These are phyloP conservation scores for Mico argentatus DNA, from an alignment of 2,797 vertebrate genomes.

Conservation along the genomic window DNA sequence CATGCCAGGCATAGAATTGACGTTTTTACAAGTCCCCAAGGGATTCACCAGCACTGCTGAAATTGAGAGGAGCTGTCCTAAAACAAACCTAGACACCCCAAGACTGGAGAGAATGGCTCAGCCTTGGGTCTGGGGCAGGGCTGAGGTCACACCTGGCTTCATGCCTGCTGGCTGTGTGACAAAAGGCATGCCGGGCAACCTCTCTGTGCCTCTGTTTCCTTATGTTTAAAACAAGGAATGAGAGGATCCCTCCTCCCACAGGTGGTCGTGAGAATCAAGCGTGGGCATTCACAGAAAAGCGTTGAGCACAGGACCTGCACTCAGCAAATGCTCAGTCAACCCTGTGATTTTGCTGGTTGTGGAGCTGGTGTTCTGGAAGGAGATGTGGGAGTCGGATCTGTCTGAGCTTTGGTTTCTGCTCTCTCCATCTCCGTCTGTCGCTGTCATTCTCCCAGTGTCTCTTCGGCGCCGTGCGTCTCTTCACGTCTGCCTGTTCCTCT, in stretches of 20 bases:
- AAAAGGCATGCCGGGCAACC: not conserved
- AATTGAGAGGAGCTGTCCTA: not conserved
- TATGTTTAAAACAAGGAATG: not conserved
- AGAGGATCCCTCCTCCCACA: fast-evolving
- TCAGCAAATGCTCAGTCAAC: not conserved
- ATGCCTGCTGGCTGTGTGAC: not conserved
- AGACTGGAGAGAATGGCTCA: not conserved
- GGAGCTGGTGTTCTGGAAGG: fast-evolving
- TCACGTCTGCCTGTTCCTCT: not conserved
- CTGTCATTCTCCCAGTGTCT: not conserved
- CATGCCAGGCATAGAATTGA: not conserved
- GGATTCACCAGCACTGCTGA: not conserved
- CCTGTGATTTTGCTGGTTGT: fast-evolving
- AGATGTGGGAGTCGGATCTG: not conserved
- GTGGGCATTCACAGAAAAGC: fast-evolving
- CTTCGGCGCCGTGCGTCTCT: not conserved
- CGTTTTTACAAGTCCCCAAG: not conserved
- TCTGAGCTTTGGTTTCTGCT: not conserved
- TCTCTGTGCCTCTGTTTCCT: not conserved
- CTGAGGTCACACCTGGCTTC: not conserved
- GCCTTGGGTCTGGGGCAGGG: not conserved
- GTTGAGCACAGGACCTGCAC: not conserved
- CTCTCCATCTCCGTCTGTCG: not conserved
- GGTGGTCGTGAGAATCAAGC: not conserved
- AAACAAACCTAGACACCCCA: not conserved